Evolutionary conservation across 2,888 invertebrate species (phyloP).

Genomic region (Caenorhabditis becei): DNA sequence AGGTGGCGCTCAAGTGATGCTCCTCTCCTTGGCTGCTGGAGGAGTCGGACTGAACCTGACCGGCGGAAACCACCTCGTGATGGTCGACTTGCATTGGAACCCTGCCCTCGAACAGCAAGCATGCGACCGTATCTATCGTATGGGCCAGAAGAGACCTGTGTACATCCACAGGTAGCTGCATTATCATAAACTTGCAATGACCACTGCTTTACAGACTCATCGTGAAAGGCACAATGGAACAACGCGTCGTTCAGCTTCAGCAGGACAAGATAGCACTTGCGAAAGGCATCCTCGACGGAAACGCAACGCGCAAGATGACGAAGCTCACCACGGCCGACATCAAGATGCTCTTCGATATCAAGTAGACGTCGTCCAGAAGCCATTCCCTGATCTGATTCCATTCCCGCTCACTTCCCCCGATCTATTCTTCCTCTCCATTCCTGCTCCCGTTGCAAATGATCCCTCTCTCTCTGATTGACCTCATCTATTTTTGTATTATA

Average conservation of each 20-base stretch:
- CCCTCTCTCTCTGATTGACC: too few species aligned
- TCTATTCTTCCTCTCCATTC: too few species aligned
- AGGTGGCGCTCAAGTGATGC: constrained; percentile 85
- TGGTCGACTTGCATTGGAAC: constrained; percentile 96
- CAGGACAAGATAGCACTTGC: constrained; percentile 89
- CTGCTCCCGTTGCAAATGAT: too few species aligned
- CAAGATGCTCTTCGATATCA: constrained; percentile 73
- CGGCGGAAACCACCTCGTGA: constrained; percentile 92
- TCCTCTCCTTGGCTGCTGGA: constrained; percentile 93
- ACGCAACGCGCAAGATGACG: constrained; percentile 71
- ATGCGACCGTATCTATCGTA: constrained; percentile 92
- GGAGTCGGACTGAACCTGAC: constrained; percentile 95
- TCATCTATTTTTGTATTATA: too few species aligned
- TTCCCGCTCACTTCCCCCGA: too few species aligned
- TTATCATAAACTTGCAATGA: constrained; percentile 64
- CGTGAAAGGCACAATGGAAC: constrained; percentile 91
- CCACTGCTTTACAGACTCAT: constrained; percentile 85
- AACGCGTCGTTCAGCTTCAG: constrained; percentile 89
- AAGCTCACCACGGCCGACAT: constrained; percentile 77
- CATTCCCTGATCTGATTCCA: too few species aligned
- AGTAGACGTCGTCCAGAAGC: neutral
- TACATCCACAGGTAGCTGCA: constrained; percentile 91
- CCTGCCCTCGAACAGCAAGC: constrained; percentile 96
- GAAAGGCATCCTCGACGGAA: constrained; percentile 77
- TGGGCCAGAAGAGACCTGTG: constrained; percentile 91